Evolutionary conservation across 2,888 invertebrate genomes (phyloP), one percentile per base, ranked within the genome.

Genomic region (Pediacus dermestoides): DNA sequence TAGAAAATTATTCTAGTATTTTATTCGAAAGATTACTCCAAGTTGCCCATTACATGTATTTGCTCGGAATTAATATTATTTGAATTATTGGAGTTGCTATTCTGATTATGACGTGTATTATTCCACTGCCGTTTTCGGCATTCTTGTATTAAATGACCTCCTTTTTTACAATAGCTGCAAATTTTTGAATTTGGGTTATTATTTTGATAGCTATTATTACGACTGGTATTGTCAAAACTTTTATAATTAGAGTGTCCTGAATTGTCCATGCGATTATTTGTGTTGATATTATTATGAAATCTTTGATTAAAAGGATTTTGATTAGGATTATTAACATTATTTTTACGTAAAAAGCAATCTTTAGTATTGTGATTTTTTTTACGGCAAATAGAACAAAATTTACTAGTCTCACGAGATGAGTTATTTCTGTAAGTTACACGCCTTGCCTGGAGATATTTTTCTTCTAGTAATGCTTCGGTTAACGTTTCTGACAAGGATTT

Each of bases 121-220:
- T 23, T 28, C 4, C 31, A 15, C 16, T 31, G 16, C 1, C 36
- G 4, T 33, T 36, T 44, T 7, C 36, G 12, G 30, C 44, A 44
- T 28, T 36, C 44, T 2, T 44, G 9, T 1, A 44, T 44, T 16
- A 27, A 8, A 14, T 40, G 37, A 12, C 44, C 44, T 4, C 11
- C 9, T 16, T 37, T 41, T 25, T 44, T 40, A 13, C 40, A 41
- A 30, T 40, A 44, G 7, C 30, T 7, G 9, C 42, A 42, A 9
- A 35, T 15, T 34, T 43, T 43, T 11, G 25, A 14, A 9, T 11
- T 34, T n/a, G 16, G 16, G 7, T 10, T 6, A 12, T 25, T 34
- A n/a, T 27, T 10, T 30, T 26, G 26, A 26, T 4, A 7, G 10
- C 4, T 26, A 4, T 4, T 4, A 26, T 9, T 26, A 9, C 8